phyloP scores from a whole-genome alignment of 2,113 vertebrate species.

The Eclectus roratus region DNA sequence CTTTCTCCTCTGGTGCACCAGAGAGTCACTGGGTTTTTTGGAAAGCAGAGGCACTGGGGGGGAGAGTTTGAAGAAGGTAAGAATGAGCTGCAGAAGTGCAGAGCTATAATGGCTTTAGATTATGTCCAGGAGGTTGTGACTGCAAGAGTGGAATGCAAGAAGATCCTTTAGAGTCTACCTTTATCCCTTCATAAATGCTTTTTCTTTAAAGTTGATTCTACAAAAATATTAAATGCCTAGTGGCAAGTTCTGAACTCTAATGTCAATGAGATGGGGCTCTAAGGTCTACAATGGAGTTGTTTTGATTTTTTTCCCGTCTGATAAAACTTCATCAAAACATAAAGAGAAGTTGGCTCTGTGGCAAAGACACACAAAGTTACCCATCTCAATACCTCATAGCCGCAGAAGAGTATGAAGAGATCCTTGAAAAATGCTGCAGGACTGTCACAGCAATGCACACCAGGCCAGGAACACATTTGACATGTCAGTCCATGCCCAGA shows the following conservation, averaged over 20 bases:
- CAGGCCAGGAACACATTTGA: neutral
- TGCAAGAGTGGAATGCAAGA: neutral
- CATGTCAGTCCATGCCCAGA: neutral
- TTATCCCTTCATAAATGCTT: neutral
- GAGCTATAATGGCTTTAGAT: neutral
- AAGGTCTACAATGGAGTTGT: neutral
- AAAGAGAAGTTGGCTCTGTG: neutral
- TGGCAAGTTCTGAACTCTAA: neutral
- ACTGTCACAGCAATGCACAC: neutral
- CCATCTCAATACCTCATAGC: neutral
- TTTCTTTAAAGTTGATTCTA: neutral
- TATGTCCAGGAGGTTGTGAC: neutral
- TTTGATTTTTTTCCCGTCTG: neutral
- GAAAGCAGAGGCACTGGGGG: neutral
- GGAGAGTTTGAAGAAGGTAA: neutral
- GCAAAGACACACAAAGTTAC: neutral
- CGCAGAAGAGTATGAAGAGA: neutral
- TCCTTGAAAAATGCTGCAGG: neutral
- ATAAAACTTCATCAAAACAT: neutral
- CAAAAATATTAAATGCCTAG: neutral
- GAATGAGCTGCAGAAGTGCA: neutral
- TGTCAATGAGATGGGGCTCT: neutral
- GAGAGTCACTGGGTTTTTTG: neutral
- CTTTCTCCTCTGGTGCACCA: neutral
- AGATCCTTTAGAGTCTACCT: neutral